Evolutionary conservation across 2,888 invertebrate species (phyloP), one percentile per base, ranked within the genome.

Genomic region (Drosophila quinaria): DNA sequence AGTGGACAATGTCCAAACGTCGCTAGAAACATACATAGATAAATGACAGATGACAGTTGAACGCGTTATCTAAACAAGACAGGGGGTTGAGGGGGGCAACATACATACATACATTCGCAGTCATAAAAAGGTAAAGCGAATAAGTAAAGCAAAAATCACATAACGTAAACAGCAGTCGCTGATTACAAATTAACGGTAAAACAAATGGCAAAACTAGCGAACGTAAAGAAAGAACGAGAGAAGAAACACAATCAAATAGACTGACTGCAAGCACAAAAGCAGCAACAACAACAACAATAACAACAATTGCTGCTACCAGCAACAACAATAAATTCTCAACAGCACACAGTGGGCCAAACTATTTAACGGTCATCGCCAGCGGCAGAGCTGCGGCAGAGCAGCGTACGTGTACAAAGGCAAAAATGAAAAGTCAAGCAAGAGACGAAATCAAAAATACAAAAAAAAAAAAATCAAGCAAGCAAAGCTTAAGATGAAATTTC

Each of bases 261-360:
- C 56, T 44, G 46, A 56, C 35, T 58, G 39, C 59, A 56, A 46
- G 44, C 22, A 46, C 10, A 37, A 25, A 35, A 64, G 47, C 51
- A 19, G 29, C 46, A 65, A 11, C 19, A 70, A 33, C 70, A 59
- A 50, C 46, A 68, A 42, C 19, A 55, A 47, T 39, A 68, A 42
- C 19, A 55, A 47, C 13, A 64, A 3, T 8, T 8, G n/a, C 46
- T 8, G 15, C 56, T 35, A 44, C 13, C 42, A 44, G n/a, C 60
- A 52, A 55, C 39, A 68, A 42, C 15, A 50, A 42, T 39, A 41
- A 41, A 55, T 60, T 51, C 50, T 39, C 31, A 11, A 22, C 46
- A 41, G 44, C 31, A 10, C 49, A 74, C 74, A 76, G 69, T 78
- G 75, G 64, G 79, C 58, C 79, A 64, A 65, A 66, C 72, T 77